A percentile compares a stretch with the other conserved stretches of the same genome.
Evolutionary conservation across 2,888 invertebrate genomes (phyloP).

Genomic region (Synergus laeviventris): DNA sequence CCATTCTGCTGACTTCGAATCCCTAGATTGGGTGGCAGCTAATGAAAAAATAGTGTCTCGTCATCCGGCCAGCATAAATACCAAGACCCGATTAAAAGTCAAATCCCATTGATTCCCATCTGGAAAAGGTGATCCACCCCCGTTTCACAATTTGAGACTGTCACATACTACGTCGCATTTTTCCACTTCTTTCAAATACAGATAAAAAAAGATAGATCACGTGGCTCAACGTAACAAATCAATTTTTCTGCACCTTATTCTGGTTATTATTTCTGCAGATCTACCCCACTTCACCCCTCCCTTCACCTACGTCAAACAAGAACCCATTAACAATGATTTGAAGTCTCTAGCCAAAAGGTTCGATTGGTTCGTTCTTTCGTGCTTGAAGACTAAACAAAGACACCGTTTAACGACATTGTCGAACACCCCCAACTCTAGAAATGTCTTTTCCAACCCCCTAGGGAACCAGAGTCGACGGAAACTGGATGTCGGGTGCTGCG

Average conservation of each 20-base stretch:
- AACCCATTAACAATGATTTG: slow-evolving; percentile 9
- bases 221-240: background rate
- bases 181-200: background rate
- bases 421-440: slow-evolving; percentile 53
- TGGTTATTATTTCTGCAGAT: too few relatives aligned
- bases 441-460: slow-evolving; percentile 44
- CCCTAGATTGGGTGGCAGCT: slow-evolving; percentile 46
- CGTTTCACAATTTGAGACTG: background rate
- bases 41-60: slow-evolving; percentile 68
- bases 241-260: background rate
- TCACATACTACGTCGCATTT: background rate
- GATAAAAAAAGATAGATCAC: background rate
- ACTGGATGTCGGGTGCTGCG: slow-evolving; percentile 62
- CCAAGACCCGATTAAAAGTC: slow-evolving; percentile 45
- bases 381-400: slow-evolving; percentile 64
- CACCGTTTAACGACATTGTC: slow-evolving; percentile 70
- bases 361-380: slow-evolving; percentile 15
- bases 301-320: background rate
- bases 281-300: background rate
- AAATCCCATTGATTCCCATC: slow-evolving; percentile 48
- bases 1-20: slow-evolving; percentile 36
- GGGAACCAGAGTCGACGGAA: slow-evolving; percentile 53
- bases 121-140: background rate
- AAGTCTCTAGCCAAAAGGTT: too few relatives aligned
- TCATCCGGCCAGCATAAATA: slow-evolving; percentile 56